These are phyloP conservation scores for Leucopsar rothschildi DNA, from an alignment of 2,113 vertebrate genomes.

Conservation along the genomic window DNA sequence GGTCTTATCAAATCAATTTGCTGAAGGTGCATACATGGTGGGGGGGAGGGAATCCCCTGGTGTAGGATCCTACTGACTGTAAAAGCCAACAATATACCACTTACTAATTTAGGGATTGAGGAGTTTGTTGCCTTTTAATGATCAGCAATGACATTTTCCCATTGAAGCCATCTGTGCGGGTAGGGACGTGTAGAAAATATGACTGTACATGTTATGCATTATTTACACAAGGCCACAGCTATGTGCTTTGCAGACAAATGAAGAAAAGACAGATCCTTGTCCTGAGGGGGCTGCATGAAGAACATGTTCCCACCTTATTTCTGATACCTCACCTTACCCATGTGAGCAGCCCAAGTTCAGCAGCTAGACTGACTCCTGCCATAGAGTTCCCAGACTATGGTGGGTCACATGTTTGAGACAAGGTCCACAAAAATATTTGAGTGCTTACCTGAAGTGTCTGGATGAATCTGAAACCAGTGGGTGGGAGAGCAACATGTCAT, in stretches of 20 bases:
- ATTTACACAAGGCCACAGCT: conserved; percentile 36
- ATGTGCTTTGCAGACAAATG: conserved; percentile 30
- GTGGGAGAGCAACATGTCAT: background rate
- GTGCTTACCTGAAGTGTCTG: background rate
- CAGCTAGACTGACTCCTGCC: background rate
- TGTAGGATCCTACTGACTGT: background rate
- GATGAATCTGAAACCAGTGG: background rate
- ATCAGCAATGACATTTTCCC: conserved; percentile 5
- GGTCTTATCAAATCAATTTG: conserved; percentile 68
- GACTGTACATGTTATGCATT: conserved; percentile 46
- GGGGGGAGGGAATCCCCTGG: background rate
- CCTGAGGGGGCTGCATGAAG: background rate
- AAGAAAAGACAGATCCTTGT: background rate
- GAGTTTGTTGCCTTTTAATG: conserved; percentile 7
- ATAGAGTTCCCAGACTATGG: background rate
- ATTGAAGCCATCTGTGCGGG: conserved; percentile 1
- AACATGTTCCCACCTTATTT: background rate
- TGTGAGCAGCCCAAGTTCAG: accelerated
- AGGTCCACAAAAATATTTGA: background rate
- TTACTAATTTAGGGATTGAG: background rate
- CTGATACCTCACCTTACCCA: background rate
- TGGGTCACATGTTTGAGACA: background rate
- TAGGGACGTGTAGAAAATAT: conserved; percentile 7
- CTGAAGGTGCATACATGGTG: conserved; percentile 8
- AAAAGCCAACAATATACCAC: background rate